Conservation (phyloP, 2,888 invertebrate genomes). For the Troides aeacus region DNA sequence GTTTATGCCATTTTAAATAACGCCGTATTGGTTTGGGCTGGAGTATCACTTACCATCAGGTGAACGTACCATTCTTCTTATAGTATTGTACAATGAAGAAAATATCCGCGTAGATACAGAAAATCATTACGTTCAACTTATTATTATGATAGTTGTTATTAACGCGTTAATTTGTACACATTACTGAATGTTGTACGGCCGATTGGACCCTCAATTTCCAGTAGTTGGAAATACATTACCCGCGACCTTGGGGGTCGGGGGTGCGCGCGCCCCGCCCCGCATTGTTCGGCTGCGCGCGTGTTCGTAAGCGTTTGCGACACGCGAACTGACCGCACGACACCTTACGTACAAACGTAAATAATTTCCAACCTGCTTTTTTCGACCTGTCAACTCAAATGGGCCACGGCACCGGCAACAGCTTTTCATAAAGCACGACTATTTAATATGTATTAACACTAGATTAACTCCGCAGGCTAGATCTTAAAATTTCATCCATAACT, state of each 20-base stretch:
- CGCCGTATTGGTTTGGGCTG: too few species aligned
- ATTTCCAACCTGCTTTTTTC: slow-evolving; percentile 27
- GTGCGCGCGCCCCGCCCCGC: slow-evolving; percentile 45
- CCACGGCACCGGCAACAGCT: slow-evolving; percentile 2
- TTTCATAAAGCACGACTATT: slow-evolving; percentile 1
- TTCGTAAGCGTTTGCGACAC: slow-evolving; percentile 38
- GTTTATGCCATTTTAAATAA: too few species aligned
- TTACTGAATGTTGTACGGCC: slow-evolving; percentile 31
- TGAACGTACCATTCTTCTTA: too few species aligned
- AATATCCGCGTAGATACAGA: too few species aligned
- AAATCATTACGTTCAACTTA: background rate
- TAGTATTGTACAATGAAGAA: too few species aligned
- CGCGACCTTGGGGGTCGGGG: slow-evolving; percentile 44
- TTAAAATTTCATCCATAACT: too few species aligned
- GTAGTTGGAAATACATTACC: slow-evolving; percentile 43
- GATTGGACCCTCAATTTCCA: slow-evolving; percentile 31
- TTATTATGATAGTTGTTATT: background rate
- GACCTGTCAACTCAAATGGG: slow-evolving; percentile 25
- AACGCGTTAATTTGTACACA: slow-evolving; percentile 30
- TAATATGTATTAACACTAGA: background rate
- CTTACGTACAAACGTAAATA: slow-evolving; percentile 28
- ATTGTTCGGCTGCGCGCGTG: slow-evolving; percentile 42
- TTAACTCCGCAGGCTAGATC: background rate
- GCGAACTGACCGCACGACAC: slow-evolving; percentile 38
- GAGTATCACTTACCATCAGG: too few species aligned